phyloP scores from a whole-genome alignment of 2,797 vertebrate species.

The Lepus townsendii region DNA sequence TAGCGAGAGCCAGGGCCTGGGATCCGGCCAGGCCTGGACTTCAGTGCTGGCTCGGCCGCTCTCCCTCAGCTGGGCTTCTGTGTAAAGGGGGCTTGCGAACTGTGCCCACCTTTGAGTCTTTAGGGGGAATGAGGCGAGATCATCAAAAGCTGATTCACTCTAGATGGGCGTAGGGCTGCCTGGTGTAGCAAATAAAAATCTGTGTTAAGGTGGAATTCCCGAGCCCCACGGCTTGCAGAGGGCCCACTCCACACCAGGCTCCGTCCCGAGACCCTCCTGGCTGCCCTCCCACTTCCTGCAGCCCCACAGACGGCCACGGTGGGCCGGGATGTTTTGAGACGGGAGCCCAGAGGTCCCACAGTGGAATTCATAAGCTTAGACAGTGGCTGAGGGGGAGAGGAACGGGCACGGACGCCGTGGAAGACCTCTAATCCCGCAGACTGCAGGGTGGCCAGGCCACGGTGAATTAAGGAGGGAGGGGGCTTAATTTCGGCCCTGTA shows the following conservation, averaged over 20 bases:
- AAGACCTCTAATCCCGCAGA: no score
- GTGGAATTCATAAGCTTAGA: background rate
- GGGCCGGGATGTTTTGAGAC: background rate
- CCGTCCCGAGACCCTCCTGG: no score
- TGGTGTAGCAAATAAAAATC: slow-evolving; percentile 25
- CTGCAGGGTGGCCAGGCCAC: no score
- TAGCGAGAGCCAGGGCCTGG: background rate
- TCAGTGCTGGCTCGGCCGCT: background rate
- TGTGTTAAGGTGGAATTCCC: background rate
- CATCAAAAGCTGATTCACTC: background rate
- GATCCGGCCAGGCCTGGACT: background rate
- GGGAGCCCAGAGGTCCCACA: background rate
- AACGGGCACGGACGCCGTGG: no score
- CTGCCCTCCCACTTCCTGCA: background rate
- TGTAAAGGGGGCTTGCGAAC: background rate
- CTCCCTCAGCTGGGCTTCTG: background rate
- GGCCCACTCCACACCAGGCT: background rate
- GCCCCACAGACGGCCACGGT: background rate
- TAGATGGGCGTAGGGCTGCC: background rate
- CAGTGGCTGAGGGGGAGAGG: no score
- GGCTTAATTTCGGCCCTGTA: background rate
- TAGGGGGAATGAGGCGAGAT: background rate
- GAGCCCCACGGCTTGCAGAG: background rate
- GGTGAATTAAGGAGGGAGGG: no score
- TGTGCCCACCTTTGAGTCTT: background rate